Evolutionary conservation across 2,113 vertebrate genomes (phyloP), one percentile per base, ranked within the genome.

Genomic region (Ctenomys sociabilis): DNA sequence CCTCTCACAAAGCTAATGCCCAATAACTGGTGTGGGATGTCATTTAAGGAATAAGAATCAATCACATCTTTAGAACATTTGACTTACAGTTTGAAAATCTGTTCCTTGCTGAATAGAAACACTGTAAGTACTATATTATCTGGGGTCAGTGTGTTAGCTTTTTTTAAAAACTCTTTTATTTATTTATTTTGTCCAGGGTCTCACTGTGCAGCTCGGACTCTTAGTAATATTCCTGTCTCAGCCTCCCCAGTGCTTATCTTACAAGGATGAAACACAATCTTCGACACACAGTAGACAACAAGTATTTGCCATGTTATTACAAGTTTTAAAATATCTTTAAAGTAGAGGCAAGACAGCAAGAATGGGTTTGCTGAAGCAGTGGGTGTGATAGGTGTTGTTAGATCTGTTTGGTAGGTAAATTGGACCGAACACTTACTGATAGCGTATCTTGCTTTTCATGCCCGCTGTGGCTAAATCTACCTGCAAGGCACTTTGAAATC

Each of bases 351-450:
- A 37, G 32, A 37, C 4, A 37, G 7, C 63, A 78, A 3, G 4
- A 2, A 22, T 13, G 70, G 3, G 10, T 1, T 14, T 30, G 22
- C 37, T 26, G 49, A 3, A 11, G 8, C 40, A 54, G 14, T 10
- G 5, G 24, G 16, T 1, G 0, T 2, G 11, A 66, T 66, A 13
- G 66, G 11, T 4, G 13, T 37, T 45, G 9, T 45, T 73, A 7
- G 2, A 8, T 24, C 0, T 1, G 19, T 16, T 43, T 32, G 32
- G n/a, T 5, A n/a, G 52, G 19, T 26, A 7, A 43, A 35, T 19
- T 43, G 16, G 40, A 88, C 28, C 28, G 26, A 0, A 9, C 10
- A n/a, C 19, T 66, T 72, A 37, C 26, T 66, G 70, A 16, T 40
- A 26, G 52, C 0, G 22, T 11, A 28, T 1, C 40, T 57, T 52